Evolutionary conservation across 2,113 vertebrate species (phyloP), one percentile per base, ranked within the genome.

Genomic region (Oncorhynchus kisutch): DNA sequence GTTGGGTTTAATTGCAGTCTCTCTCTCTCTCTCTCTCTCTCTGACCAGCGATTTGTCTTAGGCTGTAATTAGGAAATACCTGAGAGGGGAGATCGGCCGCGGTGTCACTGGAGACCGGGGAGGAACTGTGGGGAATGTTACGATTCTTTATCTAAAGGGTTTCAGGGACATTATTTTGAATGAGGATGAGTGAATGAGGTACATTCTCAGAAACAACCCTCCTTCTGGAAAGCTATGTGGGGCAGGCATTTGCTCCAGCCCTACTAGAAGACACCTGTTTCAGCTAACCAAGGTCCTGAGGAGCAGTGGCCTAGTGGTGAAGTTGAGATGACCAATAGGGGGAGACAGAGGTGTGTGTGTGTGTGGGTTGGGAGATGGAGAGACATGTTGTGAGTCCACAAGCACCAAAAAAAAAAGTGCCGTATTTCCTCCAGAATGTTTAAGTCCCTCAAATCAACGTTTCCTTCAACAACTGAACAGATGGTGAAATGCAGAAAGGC

Each of bases 1-100:
- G 14, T 16, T 31, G 49, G 70, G 70, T 71, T 76, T 74, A 82
- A 84, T 86, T 84, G 76, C 64, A 27, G 29, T 31, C 24, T 16
- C 34, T 25, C 60, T 73, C 60, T 73, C 29, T 29, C 27, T 29
- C 27, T 29, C 27, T 29, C 29, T 29, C 29, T 29, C 27, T 27
- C 29, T 31, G 29, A 65, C 39, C 75, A 54, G 51, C 48, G 54
- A 80, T 81, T 67, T 48, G 9, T 77, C 29, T 82, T 76, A 24
- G 14, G 34, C 49, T 31, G 31, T 49, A 78, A 76, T 83, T 83
- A 80, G 25, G 45, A 29, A 65, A 78, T 70, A 48, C 71, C 78
- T 81, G 25, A 48, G 59, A 29, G 11, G 2, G 20, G 48, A 8
- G n/a, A 69, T 14, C 65, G 45, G 18, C 75, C 45, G 31, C 27